Percentiles rank a stretch among this genome's conserved stretches.
phyloP scores from a whole-genome alignment of 2,113 vertebrate species.

The Pardalotus punctatus region DNA sequence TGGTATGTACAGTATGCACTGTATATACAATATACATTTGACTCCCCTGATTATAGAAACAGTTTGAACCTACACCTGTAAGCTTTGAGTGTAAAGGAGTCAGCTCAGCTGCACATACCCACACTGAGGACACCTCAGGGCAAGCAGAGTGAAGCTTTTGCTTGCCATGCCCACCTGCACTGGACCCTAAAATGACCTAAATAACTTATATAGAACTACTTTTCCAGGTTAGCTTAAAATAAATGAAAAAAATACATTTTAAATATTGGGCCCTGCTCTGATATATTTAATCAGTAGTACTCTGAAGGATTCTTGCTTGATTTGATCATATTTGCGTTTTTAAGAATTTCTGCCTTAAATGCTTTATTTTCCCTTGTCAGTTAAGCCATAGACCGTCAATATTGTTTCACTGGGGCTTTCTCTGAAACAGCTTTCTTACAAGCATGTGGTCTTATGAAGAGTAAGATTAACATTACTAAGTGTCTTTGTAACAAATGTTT shows the following conservation, averaged over 20 bases:
- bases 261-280: not conserved
- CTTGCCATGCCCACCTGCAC: not conserved
- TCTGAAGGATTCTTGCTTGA: not conserved
- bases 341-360: not conserved
- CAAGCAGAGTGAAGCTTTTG: not conserved
- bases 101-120: not conserved
- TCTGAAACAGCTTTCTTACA: not conserved
- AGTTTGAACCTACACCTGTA: not conserved
- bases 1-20: not conserved
- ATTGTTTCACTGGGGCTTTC: not conserved
- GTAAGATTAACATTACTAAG: not conserved
- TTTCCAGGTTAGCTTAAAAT: not conserved
- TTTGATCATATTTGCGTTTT: not conserved
- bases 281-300: not conserved
- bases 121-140: not conserved
- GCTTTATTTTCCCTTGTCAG: not conserved
- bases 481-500: not conserved
- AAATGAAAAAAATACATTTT: not conserved
- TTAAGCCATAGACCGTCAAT: not conserved
- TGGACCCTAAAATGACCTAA: not conserved
- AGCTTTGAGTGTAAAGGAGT: not conserved
- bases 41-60: not conserved
- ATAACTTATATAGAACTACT: not conserved
- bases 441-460: not conserved
- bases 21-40: not conserved